Base-by-base conservation (phyloP, 2,888 invertebrate species). In the Cordilura impudica region DNA sequence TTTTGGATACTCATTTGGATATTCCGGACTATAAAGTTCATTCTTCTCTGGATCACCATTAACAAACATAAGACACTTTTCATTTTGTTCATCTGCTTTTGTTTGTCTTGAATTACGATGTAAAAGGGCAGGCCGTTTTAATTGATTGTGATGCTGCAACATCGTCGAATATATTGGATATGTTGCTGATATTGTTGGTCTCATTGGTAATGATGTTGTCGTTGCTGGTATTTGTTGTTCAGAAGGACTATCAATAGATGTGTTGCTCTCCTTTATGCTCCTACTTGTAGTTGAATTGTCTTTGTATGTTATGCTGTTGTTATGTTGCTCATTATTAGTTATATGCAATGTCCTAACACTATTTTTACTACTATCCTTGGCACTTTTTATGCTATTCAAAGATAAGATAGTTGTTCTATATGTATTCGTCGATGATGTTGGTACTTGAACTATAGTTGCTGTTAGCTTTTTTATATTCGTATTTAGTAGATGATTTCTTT, bases 1-100 rank as follows among this genome's bases (percentile, higher is more conserved):
- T 84, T 93, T 93, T 7, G 94, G 93, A 89, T 95, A 95, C 72
- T 91, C 88, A 63, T 91, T 91, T 8, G 94, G 94, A 89, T 92
- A 94, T 81, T 93, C 92, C 0, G 95, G 95, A 83, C 94, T 94
- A 87, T 92, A 93, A 85, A 95, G 93, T 85, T 93, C 93, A 83
- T 90, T 91, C 83, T 91, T 91, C n/a, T 88, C 89, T 7, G 90
- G 88, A 83, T 93, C 92, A 16, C 92, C 93, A 69, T 91, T 88
- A 16, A 87, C 87, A 86, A 94, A 94, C 79, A 91, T 91, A 72
- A 91, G 90, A 86, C 94, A 94, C 35, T 85, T 88, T 63, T 88
- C 87, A 65, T 85, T 82, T 23, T 83, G 83, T 43, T 86, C 85
- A 66, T 84, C 85, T 7, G 83, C 85, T 8, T 75, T 84, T 43